Evolutionary conservation across 2,888 invertebrate genomes (phyloP).

Genomic region (Cryptocephalus moraei): DNA sequence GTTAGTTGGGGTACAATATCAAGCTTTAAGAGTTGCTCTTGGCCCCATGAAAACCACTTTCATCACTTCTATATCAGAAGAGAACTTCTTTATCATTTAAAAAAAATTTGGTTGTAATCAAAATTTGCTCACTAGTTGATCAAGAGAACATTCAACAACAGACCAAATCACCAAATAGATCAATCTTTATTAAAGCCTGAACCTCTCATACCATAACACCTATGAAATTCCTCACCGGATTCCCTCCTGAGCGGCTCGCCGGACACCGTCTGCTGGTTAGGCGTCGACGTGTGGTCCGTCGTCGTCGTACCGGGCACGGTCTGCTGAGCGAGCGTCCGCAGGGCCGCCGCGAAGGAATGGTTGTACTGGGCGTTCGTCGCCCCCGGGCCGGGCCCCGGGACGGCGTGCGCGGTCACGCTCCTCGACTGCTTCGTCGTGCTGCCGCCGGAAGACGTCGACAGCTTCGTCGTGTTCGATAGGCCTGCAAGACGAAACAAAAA

Average conservation of each 20-base stretch:
- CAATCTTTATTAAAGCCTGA: no score
- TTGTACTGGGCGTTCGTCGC: conserved; percentile 22
- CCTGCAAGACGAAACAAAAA: conserved; percentile 5
- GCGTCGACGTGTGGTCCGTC: conserved; percentile 22
- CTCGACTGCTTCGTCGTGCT: conserved; percentile 26
- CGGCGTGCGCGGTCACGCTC: conserved; percentile 28
- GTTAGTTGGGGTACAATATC: no score
- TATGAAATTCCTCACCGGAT: background rate
- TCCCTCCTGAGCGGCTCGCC: conserved; percentile 22
- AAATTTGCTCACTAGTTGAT: no score
- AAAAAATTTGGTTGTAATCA: no score
- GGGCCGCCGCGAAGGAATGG: conserved; percentile 82
- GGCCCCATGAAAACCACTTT: no score
- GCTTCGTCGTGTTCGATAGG: conserved; percentile 25
- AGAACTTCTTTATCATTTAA: no score
- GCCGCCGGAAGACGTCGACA: conserved; percentile 27
- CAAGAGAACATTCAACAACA: no score
- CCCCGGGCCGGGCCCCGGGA: conserved; percentile 39
- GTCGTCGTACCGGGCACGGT: conserved; percentile 54
- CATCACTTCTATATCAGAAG: no score
- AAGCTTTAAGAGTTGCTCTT: no score
- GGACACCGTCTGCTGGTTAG: conserved; percentile 15
- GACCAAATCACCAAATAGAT: no score
- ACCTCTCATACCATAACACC: no score
- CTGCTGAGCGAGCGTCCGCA: conserved; percentile 85